These are phyloP conservation scores for Coregonus clupeaformis DNA, from an alignment of 2,113 vertebrate genomes.

Conservation along the genomic window DNA sequence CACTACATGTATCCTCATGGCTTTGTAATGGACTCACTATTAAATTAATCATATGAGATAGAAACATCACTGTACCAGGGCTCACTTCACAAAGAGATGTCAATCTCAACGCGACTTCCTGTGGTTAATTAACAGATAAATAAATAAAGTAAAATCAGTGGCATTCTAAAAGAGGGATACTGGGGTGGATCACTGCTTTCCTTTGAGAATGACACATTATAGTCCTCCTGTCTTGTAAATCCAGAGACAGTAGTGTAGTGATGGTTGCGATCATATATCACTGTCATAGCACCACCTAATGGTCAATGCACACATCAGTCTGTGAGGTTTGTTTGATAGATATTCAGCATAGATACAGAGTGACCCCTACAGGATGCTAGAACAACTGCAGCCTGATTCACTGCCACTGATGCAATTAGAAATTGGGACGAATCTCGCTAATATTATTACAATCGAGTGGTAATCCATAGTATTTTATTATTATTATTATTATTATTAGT, in stretches of 20 bases:
- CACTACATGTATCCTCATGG: slow-evolving; percentile 41
- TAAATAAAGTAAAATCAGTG: neutral
- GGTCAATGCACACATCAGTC: neutral
- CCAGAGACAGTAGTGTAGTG: neutral
- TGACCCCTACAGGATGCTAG: slow-evolving; percentile 56
- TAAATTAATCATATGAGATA: slow-evolving; percentile 49
- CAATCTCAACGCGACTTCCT: no score
- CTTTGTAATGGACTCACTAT: slow-evolving; percentile 50
- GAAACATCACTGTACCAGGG: slow-evolving; percentile 22
- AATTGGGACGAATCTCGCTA: no score
- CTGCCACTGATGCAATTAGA: no score
- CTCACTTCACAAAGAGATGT: no score
- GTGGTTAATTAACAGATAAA: no score
- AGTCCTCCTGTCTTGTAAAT: no score
- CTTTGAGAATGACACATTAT: neutral
- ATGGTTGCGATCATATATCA: neutral
- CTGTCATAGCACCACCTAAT: slow-evolving; percentile 58
- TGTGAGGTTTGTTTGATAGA: neutral
- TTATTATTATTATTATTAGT: no score
- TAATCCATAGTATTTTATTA: no score
- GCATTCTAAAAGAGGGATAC: slow-evolving; percentile 26
- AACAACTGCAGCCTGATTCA: slow-evolving; percentile 33
- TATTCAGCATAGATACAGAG: slow-evolving; percentile 39
- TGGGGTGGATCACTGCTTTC: neutral
- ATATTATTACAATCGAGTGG: no score